phyloP scores from a whole-genome alignment of 2,888 invertebrate genomes.

The Pandemis heparana region DNA sequence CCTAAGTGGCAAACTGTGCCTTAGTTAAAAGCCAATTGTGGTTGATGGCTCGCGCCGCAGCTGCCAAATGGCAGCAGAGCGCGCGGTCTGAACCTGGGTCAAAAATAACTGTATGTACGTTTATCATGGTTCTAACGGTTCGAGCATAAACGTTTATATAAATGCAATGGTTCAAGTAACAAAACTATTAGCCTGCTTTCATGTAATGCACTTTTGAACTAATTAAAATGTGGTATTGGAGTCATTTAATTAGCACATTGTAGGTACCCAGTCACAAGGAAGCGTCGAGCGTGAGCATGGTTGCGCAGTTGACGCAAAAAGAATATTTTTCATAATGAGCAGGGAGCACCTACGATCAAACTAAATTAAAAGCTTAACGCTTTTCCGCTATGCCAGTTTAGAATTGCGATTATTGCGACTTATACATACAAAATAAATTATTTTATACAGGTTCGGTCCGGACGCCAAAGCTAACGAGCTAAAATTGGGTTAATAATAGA shows the following conservation, averaged over 20 bases:
- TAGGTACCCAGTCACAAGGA: slow-evolving; percentile 51
- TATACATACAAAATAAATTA: not conserved
- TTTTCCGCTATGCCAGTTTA: slow-evolving; percentile 56
- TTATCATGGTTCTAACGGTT: slow-evolving; percentile 48
- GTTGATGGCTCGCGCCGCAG: slow-evolving; percentile 47
- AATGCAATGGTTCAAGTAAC: slow-evolving; percentile 10
- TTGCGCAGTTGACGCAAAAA: slow-evolving; percentile 63
- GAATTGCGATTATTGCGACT: slow-evolving; percentile 44
- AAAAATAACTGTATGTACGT: slow-evolving; percentile 51
- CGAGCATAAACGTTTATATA: slow-evolving; percentile 39
- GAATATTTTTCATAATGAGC: slow-evolving; percentile 66
- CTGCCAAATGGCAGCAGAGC: slow-evolving; percentile 47
- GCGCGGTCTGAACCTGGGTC: slow-evolving; percentile 50
- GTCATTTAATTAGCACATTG: slow-evolving; percentile 52
- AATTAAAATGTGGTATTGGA: slow-evolving; percentile 34
- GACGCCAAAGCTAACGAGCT: slow-evolving; percentile 2
- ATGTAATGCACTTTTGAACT: slow-evolving; percentile 7
- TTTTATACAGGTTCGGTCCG: slow-evolving; percentile 6
- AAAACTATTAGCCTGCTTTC: slow-evolving; percentile 4
- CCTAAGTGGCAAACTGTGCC: slow-evolving; percentile 43
- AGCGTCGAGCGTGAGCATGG: slow-evolving; percentile 50
- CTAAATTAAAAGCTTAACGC: slow-evolving; percentile 77
- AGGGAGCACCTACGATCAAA: slow-evolving; percentile 55
- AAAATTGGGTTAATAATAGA: not conserved
- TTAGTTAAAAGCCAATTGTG: slow-evolving; percentile 45